Evolutionary conservation across 1,140 invertebrate species (phyloP).

Genomic region (Lysiphlebus fabarum): DNA sequence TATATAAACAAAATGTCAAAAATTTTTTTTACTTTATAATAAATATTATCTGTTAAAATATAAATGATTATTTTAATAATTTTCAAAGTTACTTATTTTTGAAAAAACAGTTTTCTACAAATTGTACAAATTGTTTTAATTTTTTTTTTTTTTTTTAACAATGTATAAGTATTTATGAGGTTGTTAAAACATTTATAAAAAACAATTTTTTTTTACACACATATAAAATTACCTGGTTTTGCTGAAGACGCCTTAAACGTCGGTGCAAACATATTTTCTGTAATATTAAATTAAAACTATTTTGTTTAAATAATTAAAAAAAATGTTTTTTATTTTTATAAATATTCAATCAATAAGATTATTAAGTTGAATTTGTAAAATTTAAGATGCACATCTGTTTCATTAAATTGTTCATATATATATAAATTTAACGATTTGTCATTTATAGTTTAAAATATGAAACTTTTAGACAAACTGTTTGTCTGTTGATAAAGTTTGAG

Average conservation of each 20-base stretch:
- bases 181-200: too few relatives aligned
- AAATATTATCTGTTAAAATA: too few relatives aligned
- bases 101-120: too few relatives aligned
- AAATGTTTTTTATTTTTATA: background rate
- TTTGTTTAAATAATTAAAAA: constrained; percentile 34
- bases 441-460: constrained; percentile 15
- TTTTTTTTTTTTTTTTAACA: too few relatives aligned
- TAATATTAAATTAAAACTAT: constrained; percentile 50
- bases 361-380: background rate
- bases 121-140: too few relatives aligned
- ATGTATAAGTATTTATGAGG: too few relatives aligned
- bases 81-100: too few relatives aligned
- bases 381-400: constrained; percentile 17
- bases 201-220: background rate
- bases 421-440: constrained; percentile 17
- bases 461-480: constrained; percentile 17
- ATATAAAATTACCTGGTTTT: constrained; percentile 64
- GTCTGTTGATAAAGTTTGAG: constrained; percentile 25
- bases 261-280: constrained; percentile 70
- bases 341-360: background rate
- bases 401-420: constrained; percentile 12
- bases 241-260: constrained; percentile 74
- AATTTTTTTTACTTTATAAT: too few relatives aligned
- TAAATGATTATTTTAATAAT: too few relatives aligned
- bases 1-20: too few relatives aligned